Evolutionary conservation across 1,140 invertebrate species (phyloP).

Genomic region (Aphelinus certus): DNA sequence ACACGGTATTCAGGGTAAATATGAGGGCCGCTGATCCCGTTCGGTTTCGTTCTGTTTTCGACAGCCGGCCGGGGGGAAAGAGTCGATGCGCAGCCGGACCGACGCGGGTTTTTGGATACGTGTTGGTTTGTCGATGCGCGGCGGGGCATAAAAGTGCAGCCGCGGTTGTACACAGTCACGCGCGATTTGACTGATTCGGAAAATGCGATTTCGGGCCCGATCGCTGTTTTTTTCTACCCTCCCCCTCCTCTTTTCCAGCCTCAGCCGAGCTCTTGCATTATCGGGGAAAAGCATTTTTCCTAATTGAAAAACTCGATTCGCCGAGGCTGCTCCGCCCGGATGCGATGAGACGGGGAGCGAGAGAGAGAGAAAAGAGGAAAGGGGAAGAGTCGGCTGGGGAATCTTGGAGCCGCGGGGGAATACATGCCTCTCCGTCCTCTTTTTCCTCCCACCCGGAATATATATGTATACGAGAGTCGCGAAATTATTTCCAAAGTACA

Average conservation of each 20-base stretch:
- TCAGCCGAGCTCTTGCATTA: neutral
- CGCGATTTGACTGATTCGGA: slow-evolving; percentile 9
- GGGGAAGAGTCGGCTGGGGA: too few species aligned
- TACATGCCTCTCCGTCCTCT: neutral
- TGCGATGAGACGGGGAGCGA: slow-evolving; percentile 4
- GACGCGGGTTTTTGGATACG: too few species aligned
- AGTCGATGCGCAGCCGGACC: too few species aligned
- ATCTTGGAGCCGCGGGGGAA: neutral
- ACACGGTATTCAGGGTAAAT: too few species aligned
- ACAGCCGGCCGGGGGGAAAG: too few species aligned
- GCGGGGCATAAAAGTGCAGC: too few species aligned
- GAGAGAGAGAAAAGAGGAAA: neutral
- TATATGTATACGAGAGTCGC: neutral
- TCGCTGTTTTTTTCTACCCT: neutral
- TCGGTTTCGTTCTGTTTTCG: too few species aligned
- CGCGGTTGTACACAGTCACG: too few species aligned
- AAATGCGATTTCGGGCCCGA: slow-evolving; percentile 10
- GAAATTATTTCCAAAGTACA: slow-evolving; percentile 44
- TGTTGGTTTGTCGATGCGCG: too few species aligned
- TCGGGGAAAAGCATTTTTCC: neutral
- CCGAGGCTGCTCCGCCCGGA: neutral
- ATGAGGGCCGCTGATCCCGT: too few species aligned
- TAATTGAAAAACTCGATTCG: slow-evolving; percentile 36
- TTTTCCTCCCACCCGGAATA: neutral
- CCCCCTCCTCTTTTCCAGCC: too few species aligned